Evolutionary conservation across 1,140 invertebrate genomes (phyloP).

Genomic region (Phortica variegata): DNA sequence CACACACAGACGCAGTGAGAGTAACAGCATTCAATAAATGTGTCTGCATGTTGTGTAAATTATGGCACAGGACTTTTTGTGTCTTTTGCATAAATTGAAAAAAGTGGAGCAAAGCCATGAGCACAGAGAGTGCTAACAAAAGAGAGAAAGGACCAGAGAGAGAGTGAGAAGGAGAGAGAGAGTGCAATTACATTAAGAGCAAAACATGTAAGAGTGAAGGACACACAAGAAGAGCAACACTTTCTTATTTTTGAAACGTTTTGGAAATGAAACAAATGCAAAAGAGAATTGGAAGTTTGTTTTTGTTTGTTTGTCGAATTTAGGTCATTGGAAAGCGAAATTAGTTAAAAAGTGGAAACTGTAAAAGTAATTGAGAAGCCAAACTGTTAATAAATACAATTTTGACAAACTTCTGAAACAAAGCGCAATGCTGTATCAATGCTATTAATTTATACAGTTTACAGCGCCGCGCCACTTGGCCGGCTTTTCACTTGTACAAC

Average conservation of each 20-base stretch:
- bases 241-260: neutral
- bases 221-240: neutral
- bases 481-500: too few relatives aligned
- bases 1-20: constrained; percentile 2
- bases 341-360: too few relatives aligned
- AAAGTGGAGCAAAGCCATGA: constrained; percentile 34
- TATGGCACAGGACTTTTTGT: constrained; percentile 24
- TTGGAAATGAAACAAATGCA: constrained; percentile 1
- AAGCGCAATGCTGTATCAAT: too few relatives aligned
- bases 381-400: too few relatives aligned
- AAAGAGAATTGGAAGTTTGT: constrained; percentile 26
- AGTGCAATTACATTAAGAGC: constrained; percentile 3
- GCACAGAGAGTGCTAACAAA: constrained; percentile 12
- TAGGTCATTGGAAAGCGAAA: constrained; percentile 50
- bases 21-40: neutral
- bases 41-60: constrained; percentile 18
- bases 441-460: too few relatives aligned
- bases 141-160: neutral
- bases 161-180: constrained; percentile 1
- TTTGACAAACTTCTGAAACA: too few relatives aligned
- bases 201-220: too few relatives aligned
- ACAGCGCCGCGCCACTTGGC: too few relatives aligned
- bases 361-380: too few relatives aligned
- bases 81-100: constrained; percentile 31
- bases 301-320: constrained; percentile 30